These are phyloP conservation scores for Ceratosolen solmsi DNA, from an alignment of 1,140 invertebrate species.

Conservation along the genomic window DNA sequence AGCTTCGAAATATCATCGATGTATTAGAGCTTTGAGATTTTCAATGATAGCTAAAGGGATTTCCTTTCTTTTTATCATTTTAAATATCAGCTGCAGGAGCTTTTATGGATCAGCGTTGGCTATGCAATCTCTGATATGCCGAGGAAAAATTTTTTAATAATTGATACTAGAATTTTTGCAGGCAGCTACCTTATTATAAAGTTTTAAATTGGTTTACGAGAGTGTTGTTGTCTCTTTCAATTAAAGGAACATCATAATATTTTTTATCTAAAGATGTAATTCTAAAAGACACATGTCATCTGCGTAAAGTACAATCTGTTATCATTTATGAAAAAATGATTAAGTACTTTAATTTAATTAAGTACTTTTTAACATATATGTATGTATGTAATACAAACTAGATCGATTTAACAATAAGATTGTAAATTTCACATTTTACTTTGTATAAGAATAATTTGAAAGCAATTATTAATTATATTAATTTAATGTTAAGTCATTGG, in stretches of 20 bases:
- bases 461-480: too few relatives aligned
- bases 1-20: conserved; percentile 3
- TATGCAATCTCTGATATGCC: conserved; percentile 20
- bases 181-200: background rate
- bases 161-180: conserved; percentile 12
- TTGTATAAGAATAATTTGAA: too few relatives aligned
- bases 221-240: background rate
- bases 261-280: background rate
- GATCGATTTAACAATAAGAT: too few relatives aligned
- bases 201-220: conserved; percentile 22
- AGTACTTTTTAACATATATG: too few relatives aligned
- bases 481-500: too few relatives aligned
- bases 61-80: conserved; percentile 23
- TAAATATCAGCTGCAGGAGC: background rate
- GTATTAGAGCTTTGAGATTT: conserved; percentile 21
- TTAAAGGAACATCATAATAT: background rate
- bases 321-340: too few relatives aligned
- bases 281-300: too few relatives aligned
- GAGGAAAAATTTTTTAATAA: conserved; percentile 15
- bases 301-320: too few relatives aligned
- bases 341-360: too few relatives aligned
- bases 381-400: too few relatives aligned
- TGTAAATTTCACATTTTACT: too few relatives aligned
- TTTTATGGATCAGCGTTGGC: background rate
- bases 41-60: background rate